Percentiles rank a stretch among this genome's conserved stretches.
These are phyloP conservation scores for Lerista edwardsae DNA, from an alignment of 2,797 vertebrate genomes.

Conservation along the genomic window DNA sequence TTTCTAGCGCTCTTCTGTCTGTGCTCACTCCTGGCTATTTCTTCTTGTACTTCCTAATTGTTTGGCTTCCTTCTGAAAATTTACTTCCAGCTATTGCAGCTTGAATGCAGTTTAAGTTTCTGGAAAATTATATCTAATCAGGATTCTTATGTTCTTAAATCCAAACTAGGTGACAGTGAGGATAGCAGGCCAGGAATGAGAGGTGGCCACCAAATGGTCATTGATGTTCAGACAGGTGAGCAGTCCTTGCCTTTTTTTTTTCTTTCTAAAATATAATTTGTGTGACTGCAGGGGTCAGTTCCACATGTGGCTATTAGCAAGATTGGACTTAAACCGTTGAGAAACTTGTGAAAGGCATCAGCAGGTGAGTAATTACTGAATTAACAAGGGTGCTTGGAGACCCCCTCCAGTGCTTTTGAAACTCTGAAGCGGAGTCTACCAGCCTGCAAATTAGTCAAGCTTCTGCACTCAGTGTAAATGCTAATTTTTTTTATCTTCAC, in stretches of 20 bases:
- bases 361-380: not conserved
- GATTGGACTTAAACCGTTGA: not conserved
- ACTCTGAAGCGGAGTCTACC: not conserved
- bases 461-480: not conserved
- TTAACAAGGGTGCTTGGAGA: not conserved
- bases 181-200: slow-evolving; percentile 98
- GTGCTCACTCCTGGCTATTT: not conserved
- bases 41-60: too few species aligned
- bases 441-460: not conserved
- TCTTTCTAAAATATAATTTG: not conserved
- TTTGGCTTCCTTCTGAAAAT: not conserved
- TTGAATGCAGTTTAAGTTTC: not conserved
- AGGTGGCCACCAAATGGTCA: slow-evolving; percentile 99
- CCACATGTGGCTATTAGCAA: not conserved
- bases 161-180: slow-evolving; percentile 87
- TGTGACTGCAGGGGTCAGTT: not conserved
- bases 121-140: not conserved
- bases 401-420: too few species aligned
- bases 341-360: too few species aligned
- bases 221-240: slow-evolving; percentile 97
- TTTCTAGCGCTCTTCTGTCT: not conserved
- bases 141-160: slow-evolving; percentile 16
- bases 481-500: not conserved
- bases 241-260: not conserved
- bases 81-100: not conserved